Conservation (phyloP, 2,797 vertebrate species). For the Sternarchorhynchus goeldii region DNA sequence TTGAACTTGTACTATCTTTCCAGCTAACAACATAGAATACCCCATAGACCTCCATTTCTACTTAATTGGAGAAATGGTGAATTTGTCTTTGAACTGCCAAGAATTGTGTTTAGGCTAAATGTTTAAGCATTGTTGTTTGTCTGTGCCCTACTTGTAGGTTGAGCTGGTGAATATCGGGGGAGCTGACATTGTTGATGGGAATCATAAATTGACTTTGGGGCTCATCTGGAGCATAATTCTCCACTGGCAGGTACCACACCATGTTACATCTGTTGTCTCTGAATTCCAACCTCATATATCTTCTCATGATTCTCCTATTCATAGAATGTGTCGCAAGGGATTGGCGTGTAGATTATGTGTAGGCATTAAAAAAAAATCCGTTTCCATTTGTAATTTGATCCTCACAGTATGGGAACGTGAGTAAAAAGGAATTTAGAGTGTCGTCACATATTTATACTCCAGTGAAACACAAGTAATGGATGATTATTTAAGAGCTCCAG, state of each 20-base stretch:
- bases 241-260: conserved; percentile 92
- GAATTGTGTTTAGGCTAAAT: not conserved
- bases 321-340: no score
- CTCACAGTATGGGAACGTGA: no score
- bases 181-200: conserved; percentile 97
- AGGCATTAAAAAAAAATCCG: no score
- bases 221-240: conserved; percentile 99
- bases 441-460: no score
- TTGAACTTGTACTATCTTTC: not conserved
- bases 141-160: conserved; percentile 73
- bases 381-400: no score
- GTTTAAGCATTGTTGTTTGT: not conserved
- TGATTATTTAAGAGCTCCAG: no score
- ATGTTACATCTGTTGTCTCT: not conserved
- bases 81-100: not conserved
- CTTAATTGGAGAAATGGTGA: not conserved
- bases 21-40: not conserved
- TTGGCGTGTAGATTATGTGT: no score
- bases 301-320: no score
- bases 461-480: no score
- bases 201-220: conserved; percentile 97
- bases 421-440: no score
- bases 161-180: conserved; percentile 98
- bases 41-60: not conserved
- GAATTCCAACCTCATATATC: not conserved